A percentile compares a stretch with the other conserved stretches of the same genome.
These are phyloP conservation scores for Coranthus polyacanthus DNA, from an alignment of 2,797 vertebrate genomes.

Conservation along the genomic window DNA sequence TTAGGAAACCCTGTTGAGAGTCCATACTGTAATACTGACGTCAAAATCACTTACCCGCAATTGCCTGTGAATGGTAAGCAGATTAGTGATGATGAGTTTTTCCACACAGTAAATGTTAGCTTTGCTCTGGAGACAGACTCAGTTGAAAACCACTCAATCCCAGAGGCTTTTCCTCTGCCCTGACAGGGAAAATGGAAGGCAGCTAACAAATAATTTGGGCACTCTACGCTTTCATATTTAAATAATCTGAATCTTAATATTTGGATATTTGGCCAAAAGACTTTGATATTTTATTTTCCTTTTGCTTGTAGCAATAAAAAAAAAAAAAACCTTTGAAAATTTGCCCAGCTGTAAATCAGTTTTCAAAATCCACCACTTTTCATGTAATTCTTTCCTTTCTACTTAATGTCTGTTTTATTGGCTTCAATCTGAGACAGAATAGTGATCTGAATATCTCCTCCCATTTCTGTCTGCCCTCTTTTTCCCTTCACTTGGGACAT, in stretches of 20 bases:
- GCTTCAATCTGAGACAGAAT: constrained; percentile 64
- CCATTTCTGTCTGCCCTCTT: constrained; percentile 76
- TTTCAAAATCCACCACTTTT: constrained; percentile 22
- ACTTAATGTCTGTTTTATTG: constrained; percentile 56
- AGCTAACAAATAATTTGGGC: constrained; percentile 52
- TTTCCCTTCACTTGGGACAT: constrained; percentile 71
- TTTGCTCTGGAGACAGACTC: constrained; percentile 68
- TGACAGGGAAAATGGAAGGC: constrained; percentile 45
- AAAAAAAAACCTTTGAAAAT: neutral
- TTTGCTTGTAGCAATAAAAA: constrained; percentile 28
- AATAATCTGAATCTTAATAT: constrained; percentile 27
- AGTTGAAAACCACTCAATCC: constrained; percentile 61
- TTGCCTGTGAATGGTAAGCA: constrained; percentile 79
- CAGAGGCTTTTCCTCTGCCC: constrained; percentile 60
- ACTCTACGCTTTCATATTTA: constrained; percentile 26
- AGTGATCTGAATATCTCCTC: constrained; percentile 78
- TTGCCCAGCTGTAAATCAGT: constrained; percentile 6
- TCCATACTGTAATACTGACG: constrained; percentile 71
- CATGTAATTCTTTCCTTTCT: constrained; percentile 39
- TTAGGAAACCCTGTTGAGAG: constrained; percentile 58
- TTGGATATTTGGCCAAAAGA: constrained; percentile 7
- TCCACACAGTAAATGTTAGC: constrained; percentile 76
- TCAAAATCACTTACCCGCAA: constrained; percentile 79
- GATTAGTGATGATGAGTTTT: constrained; percentile 81
- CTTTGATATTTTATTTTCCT: constrained; percentile 6